Base-by-base conservation (phyloP, 1,140 invertebrate species). In the Drosophila varians region DNA sequence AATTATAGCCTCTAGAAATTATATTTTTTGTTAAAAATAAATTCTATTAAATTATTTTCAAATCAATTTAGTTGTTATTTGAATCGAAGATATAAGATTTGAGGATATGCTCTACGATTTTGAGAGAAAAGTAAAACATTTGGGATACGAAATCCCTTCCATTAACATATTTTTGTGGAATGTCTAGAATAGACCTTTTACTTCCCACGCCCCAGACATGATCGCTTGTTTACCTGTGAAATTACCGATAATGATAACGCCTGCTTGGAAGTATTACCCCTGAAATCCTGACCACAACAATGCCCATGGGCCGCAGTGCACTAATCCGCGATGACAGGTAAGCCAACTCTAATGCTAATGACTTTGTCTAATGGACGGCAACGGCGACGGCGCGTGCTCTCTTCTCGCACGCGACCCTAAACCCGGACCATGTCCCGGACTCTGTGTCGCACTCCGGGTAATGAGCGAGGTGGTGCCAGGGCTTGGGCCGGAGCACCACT, bases 1-100 rank as follows among this genome's bases (percentile, higher is more conserved):
- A 71, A 71, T 60, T 60, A 55, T 71, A 71, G 66, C 14, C 42
- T 26, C 25, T 71, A 71, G 68, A 51, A 52, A 66, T 84, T 74
- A 74, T 84, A 82, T 54, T 80, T 38, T 83, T 84, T 75, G 66
- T 76, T 74, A 74, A 74, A 54, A 74, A 80, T 82, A 77, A 80
- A 80, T 73, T 80, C 56, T 80, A 80, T 84, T 84, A 84, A 84
- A 80, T 84, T 84, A 84, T 84, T 84, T 84, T 84, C 65, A 75
- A 79, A 66, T n/a, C n/a, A n/a, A n/a, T n/a, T n/a, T n/a, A n/a
- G n/a, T n/a, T n/a, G n/a, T n/a, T n/a, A n/a, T n/a, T n/a, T n/a
- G n/a, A n/a, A n/a, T n/a, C n/a, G n/a, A n/a, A n/a, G n/a, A n/a
- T n/a, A n/a, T n/a, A n/a, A n/a, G n/a, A n/a, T n/a, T n/a, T n/a